Base-by-base conservation (phyloP, 2,797 vertebrate species). In the Pseudochirops cupreus region DNA sequence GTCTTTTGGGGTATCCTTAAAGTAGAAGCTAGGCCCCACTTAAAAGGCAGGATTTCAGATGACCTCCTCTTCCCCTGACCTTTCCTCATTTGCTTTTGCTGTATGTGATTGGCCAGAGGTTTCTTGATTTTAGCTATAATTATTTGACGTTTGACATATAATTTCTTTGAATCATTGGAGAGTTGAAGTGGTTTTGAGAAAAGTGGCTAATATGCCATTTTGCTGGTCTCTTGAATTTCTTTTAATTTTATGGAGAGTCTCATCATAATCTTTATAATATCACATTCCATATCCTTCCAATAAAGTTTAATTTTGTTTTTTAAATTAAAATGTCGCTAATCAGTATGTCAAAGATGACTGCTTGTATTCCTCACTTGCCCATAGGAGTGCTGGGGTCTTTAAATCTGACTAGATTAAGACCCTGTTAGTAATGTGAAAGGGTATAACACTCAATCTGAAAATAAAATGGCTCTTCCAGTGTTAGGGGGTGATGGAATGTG, bases 381-480 rank as follows among this genome's bases (percentile, higher is more conserved):
- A 82, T 92, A 6, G 4, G 5, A 93, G 4, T 89, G 96, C 1
- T 0, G 26, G 39, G 11, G 11, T 91, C 33, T 96, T 95, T 4
- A 0, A 90, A 54, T 54, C 50, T 26, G 74, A 29, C 3, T 28
- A 26, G 54, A 94, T 94, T 91, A 96, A 96, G 93, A 91, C 14
- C 10, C 50, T 92, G 62, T 95, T 90, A 92, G 92, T 93, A 39
- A 95, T 74, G 91, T 94, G 91, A 97, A 97, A 97, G 90, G 46
- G 13, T n/a, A n/a, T 94, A 95, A 96, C 1, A 13, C 0, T 58
- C 39, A 53, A 12, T 93, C 93, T 55, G 0, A 96, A 93, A 95
- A 93, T 93, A 4, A 96, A 91, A 55, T 5, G 0, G 0, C 21
- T 94, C 87, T 39, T 26, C 87, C 56, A 82, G 67, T 10, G 0